Conservation (phyloP, 1,140 invertebrate species). For the Cephus cinctus region DNA sequence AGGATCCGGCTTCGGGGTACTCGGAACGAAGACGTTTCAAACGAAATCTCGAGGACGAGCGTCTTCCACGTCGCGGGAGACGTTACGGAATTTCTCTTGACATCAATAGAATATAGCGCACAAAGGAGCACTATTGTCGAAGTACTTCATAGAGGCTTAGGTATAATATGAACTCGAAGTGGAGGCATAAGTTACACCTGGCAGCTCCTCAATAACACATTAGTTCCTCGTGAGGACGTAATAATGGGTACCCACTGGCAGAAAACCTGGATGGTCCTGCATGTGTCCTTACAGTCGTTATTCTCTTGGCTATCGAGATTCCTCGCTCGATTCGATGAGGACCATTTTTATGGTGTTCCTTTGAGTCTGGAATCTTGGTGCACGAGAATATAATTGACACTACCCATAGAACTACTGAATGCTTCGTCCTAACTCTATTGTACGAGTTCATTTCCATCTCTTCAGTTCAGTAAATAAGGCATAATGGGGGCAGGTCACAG, state of each 20-base stretch:
- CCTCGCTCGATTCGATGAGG: too few relatives aligned
- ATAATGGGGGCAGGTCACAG: constrained; percentile 17
- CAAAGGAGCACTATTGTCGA: constrained; percentile 22
- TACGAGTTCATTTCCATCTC: constrained; percentile 18
- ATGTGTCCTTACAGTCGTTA: background rate
- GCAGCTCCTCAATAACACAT: constrained; percentile 39
- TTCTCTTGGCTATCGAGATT: too few relatives aligned
- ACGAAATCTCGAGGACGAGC: background rate
- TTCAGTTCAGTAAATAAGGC: constrained; percentile 24
- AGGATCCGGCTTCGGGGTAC: background rate
- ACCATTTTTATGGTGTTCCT: constrained; percentile 8
- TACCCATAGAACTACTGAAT: too few relatives aligned
- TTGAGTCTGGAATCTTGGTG: background rate
- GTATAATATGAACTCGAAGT: constrained; percentile 33
- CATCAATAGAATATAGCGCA: constrained; percentile 33
- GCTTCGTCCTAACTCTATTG: constrained; percentile 23
- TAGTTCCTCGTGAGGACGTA: constrained; percentile 24
- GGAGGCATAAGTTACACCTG: constrained; percentile 44
- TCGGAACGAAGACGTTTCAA: constrained; percentile 3
- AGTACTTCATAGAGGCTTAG: constrained; percentile 22
- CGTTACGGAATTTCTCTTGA: constrained; percentile 33
- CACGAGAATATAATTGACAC: constrained; percentile 45
- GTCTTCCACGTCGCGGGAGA: constrained; percentile 20
- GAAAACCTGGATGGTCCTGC: background rate
- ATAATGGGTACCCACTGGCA: constrained; percentile 19